These are phyloP conservation scores for Holothuria glaberrima DNA, from an alignment of 35 echinoderm and acorn worm species.

Conservation along the genomic window DNA sequence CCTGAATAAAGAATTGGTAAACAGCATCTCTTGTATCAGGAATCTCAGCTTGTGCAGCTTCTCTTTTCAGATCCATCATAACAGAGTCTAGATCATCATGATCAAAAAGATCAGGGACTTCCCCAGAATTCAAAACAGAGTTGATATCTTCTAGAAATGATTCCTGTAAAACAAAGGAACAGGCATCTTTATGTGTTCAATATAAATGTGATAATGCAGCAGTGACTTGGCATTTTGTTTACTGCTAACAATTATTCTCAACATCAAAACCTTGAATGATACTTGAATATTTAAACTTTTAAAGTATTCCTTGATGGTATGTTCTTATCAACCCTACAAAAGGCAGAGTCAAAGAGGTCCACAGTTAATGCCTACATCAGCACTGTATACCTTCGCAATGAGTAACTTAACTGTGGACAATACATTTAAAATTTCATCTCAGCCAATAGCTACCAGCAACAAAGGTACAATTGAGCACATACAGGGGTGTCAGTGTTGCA, in stretches of 20 bases:
- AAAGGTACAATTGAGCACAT: no score
- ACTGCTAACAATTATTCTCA: neutral
- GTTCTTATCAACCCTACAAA: no score
- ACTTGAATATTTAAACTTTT: neutral
- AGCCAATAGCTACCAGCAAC: no score
- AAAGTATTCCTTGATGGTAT: no score
- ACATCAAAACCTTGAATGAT: neutral
- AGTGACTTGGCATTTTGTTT: no score
- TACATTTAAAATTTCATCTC: no score
- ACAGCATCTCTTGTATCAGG: constrained; percentile 96
- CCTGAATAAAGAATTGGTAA: constrained; percentile 97
- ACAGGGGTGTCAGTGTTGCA: no score
- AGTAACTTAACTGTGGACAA: no score
- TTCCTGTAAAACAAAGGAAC: constrained; percentile 59
- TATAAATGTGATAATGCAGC: neutral
- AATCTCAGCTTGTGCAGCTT: constrained; percentile 88
- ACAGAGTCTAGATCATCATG: constrained; percentile 93
- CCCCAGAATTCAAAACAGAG: constrained; percentile 95
- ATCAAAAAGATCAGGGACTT: constrained; percentile 98
- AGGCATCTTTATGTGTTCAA: neutral
- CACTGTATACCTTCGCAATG: no score
- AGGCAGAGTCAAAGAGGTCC: no score
- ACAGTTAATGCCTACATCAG: no score
- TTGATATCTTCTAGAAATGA: constrained; percentile 96
- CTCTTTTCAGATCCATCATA: constrained; percentile 93